Evolutionary conservation across 64 coral and sea anemone genomes (phyloP), one percentile per base, ranked within the genome.

Genomic region (Montipora efflorescens): DNA sequence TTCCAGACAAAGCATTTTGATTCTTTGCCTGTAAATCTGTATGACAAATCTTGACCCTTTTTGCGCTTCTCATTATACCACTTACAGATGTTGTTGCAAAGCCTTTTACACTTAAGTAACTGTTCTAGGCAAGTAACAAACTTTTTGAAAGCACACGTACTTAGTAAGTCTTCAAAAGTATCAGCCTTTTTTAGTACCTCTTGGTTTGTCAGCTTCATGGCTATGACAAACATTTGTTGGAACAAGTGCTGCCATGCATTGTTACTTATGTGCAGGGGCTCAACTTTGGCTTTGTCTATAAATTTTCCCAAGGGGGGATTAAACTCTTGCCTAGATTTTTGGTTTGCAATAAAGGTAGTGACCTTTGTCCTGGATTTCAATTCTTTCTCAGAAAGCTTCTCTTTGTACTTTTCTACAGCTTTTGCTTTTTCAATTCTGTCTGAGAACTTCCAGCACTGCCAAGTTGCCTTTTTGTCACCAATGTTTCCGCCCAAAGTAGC

Each of bases 301-400:
- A 93, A 84, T 18, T 44, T 82, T 18, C 82, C 75, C 78, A 87
- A 75, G 9, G 64, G 16, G 21, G 74, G 82, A 19, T 87, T 16
- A 93, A 67, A 67, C 61, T 93, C 91, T 43, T 87, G 91, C 48
- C 82, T 75, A 4, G 82, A 87, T n/a, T 93, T 93, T 51, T 87
- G 71, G 12, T 79, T 87, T n/a, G 82, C 81, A 87, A 87, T 87
- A 67, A 87, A 93, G 62, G 16, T 84, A 70, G 71, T 92, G 52
- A 93, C 82, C 51, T 87, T 77, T 78, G 74, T 93, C 59, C 91
- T 78, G 15, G 76, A 47, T 69, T 58, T 79, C 69, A 93, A 50
- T 71, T 93, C 70, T 55, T 88, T 88, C 66, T 81, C 21, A 3
- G 92, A 80, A 44, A 94, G 75, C 59, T 75, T 94, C 13, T 36